phyloP scores from a whole-genome alignment of 2,888 invertebrate genomes.

The Zygogramma bicolorata region DNA sequence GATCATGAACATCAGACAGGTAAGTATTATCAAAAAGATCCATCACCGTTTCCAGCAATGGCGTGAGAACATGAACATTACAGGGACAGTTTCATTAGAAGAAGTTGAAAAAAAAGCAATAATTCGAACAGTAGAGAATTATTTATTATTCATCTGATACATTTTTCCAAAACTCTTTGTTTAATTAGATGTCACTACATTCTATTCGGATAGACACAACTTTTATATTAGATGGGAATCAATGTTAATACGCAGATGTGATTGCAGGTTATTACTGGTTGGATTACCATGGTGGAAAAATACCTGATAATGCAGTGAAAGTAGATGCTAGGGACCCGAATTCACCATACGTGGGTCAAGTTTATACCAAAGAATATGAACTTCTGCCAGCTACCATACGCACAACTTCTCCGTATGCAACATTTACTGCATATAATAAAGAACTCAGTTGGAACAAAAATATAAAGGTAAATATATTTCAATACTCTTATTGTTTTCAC shows the following conservation, averaged over 20 bases:
- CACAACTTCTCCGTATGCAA: not conserved
- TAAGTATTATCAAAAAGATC: too few relatives aligned
- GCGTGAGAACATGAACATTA: too few relatives aligned
- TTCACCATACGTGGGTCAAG: not conserved
- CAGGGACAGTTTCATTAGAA: too few relatives aligned
- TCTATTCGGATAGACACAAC: not conserved
- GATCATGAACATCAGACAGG: too few relatives aligned
- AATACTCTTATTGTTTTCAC: too few relatives aligned
- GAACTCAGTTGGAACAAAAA: not conserved
- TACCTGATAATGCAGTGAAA: not conserved
- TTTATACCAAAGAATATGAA: not conserved
- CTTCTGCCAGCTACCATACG: constrained; percentile 4
- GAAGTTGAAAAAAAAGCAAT: too few relatives aligned
- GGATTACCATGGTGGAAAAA: not conserved
- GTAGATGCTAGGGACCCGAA: not conserved
- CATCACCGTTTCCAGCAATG: too few relatives aligned
- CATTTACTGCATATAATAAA: not conserved
- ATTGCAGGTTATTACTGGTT: constrained; percentile 2
- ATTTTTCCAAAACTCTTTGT: too few relatives aligned
- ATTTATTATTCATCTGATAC: too few relatives aligned
- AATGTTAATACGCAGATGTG: not conserved
- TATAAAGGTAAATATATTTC: not conserved
- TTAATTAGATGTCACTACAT: too few relatives aligned
- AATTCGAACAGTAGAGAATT: too few relatives aligned
- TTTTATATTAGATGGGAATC: not conserved